Evolutionary conservation across 2,888 invertebrate genomes (phyloP).

Genomic region (Chalcosyrphus nemorum): DNA sequence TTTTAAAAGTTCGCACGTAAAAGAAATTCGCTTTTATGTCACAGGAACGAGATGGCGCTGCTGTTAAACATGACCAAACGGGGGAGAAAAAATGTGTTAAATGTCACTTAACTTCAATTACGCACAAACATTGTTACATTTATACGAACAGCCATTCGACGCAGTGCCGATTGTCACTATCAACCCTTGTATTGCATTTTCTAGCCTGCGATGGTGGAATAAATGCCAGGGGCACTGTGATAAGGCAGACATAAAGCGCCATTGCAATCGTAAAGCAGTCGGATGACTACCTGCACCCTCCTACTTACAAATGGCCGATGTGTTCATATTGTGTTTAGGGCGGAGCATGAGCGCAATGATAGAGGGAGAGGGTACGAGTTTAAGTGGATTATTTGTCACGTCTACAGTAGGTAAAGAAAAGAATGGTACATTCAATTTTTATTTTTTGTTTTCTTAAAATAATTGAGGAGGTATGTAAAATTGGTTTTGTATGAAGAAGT

Average conservation of each 20-base stretch:
- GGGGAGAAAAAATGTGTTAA: slow-evolving; percentile 57
- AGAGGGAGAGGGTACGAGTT: background rate
- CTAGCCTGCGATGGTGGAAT: background rate
- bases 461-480: no score
- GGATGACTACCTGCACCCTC: slow-evolving; percentile 42
- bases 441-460: no score
- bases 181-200: slow-evolving; percentile 1
- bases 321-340: slow-evolving; percentile 40
- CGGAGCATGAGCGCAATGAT: slow-evolving; percentile 37
- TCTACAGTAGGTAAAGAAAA: slow-evolving; percentile 33
- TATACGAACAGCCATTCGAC: slow-evolving; percentile 22
- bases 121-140: slow-evolving; percentile 68
- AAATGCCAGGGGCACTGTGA: slow-evolving; percentile 5
- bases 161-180: background rate
- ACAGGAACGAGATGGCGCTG: slow-evolving; percentile 40
- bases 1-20: slow-evolving; percentile 53
- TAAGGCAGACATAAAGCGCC: slow-evolving; percentile 25
- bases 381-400: background rate
- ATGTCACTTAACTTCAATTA: slow-evolving; percentile 71
- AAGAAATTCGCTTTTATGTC: slow-evolving; percentile 45
- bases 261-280: slow-evolving; percentile 32
- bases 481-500: no score
- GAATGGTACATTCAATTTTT: background rate
- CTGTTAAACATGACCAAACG: slow-evolving; percentile 38
- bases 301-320: slow-evolving; percentile 66